Conservation (phyloP, 2,797 vertebrate species). For the Gastrophryne carolinensis region DNA sequence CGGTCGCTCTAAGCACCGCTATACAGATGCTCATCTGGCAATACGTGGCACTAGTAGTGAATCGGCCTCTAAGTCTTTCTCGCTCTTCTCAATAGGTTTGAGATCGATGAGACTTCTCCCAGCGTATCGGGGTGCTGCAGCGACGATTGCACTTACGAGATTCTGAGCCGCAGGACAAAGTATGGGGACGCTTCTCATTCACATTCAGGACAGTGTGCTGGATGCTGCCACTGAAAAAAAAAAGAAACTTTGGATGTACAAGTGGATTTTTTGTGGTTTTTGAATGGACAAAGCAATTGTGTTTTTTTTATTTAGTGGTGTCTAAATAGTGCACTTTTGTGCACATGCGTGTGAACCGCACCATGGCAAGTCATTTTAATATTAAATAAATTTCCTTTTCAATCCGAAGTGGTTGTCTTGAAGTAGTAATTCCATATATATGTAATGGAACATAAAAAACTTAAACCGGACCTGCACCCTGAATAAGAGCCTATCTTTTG, state of each 20-base stretch:
- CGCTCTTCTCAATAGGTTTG: conserved; percentile 72
- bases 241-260: conserved; percentile 46
- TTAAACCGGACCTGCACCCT: no score
- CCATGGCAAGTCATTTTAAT: conserved; percentile 26
- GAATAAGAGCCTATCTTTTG: no score
- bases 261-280: conserved; percentile 10
- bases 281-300: conserved; percentile 16
- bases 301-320: conserved; percentile 13
- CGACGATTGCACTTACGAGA: conserved; percentile 91
- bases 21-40: no score
- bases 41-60: no score
- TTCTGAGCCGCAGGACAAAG: conserved; percentile 89
- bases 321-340: conserved; percentile 31
- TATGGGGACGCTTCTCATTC: conserved; percentile 84
- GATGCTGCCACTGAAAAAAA: conserved; percentile 86
- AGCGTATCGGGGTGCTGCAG: conserved; percentile 90
- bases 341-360: conserved; percentile 14
- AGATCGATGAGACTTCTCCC: conserved; percentile 89
- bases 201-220: conserved; percentile 82
- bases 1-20: no score
- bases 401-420: background rate
- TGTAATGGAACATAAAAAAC: no score
- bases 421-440: no score
- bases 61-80: no score
- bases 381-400: conserved; percentile 42